Base-by-base conservation (phyloP, 2,888 invertebrate species). In the Apodemia mormo region DNA sequence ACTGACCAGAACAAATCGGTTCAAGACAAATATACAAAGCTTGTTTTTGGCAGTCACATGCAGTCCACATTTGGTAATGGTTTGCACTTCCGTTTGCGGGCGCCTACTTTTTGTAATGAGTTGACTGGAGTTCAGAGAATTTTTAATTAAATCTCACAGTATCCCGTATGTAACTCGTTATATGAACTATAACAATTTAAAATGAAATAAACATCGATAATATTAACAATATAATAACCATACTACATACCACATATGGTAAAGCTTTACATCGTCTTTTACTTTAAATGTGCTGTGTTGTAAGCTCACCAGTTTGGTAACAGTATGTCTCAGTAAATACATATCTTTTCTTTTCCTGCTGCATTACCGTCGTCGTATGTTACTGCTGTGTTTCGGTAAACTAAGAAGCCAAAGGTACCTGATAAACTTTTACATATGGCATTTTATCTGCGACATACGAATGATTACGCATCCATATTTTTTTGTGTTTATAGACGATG, bases 91-190 rank as follows among this genome's bases (percentile, higher is more conserved):
- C 89, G 89, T 81, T 83, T 78, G 82, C 61, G 30, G 61, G 61
- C 61, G 61, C 61, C 61, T 61, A 61, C 61, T 61, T 61, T 33
- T 61, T 61, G 61, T 61, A 14, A 33, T 30, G 30, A 9, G 76
- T 76, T 80, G 80, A 71, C 49, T 75, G 73, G 82, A 84, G 80
- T 89, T 90, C 90, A 88, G 79, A 82, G 89, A 91, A 90, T 88
- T 86, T 90, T 89, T 85, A 83, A 80, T 78, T 81, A 83, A 83
- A 81, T 80, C 75, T 68, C 74, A 61, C 61, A 61, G 33, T 49
- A 30, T 30, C 30, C 6, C 61, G 61, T 61, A 33, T 61, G 61
- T 61, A 33, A 61, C 61, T 61, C 61, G 61, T 29, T 30, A 61
- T 12, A 61, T 61, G 61, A 61, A 61, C 33, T 61, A 61, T 61